Evolutionary conservation across 2,113 vertebrate species (phyloP), one percentile per base, ranked within the genome.

Genomic region (Austrofundulus limnaeus): DNA sequence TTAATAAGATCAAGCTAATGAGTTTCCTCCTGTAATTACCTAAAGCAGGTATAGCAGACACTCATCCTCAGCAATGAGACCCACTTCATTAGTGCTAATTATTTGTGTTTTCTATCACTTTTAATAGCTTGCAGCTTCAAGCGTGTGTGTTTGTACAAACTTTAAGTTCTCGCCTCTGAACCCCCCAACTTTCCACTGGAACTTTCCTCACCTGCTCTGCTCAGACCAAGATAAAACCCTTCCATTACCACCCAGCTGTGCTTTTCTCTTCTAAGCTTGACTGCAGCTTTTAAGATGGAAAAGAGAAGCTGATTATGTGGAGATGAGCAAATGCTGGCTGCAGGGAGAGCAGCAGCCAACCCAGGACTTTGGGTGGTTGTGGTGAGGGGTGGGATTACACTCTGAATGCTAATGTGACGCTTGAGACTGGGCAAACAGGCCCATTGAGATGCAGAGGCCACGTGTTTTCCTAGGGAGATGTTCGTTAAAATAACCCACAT

Each of bases 401-500:
- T 88, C 82, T 88, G 88, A 90, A 92, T 92, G 91, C 88, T 91
- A 93, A 92, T 90, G 81, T 48, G 1, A 62, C 46, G 52, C 84
- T 66, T 75, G 73, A 89, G 90, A 92, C 88, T 84, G 85, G 87
- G 82, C 80, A 92, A 92, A 91, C 77, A 78, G 87, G 64, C 66
- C 88, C 42, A 92, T 93, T 92, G 89, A 92, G 77, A 92, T 93
- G 91, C 91, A 85, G 85, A 90, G 88, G 68, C 65, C 77, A 61
- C 16, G 19, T 91, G 91, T 91, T 92, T 92, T 91, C 91, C 87
- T 92, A 91, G 87, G 90, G 85, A 89, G 92, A 92, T 91, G 89
- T 87, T 83, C 78, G 77, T 83, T 87, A 73, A 69, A 87, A 81
- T 52, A 78, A 77, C 84, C 70, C 12, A 57, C 86, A 85, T 85